A percentile compares a stretch with the other conserved stretches of the same genome.
Conservation (phyloP, 1,140 invertebrate species). For the Yoshiicerus persimilis region DNA sequence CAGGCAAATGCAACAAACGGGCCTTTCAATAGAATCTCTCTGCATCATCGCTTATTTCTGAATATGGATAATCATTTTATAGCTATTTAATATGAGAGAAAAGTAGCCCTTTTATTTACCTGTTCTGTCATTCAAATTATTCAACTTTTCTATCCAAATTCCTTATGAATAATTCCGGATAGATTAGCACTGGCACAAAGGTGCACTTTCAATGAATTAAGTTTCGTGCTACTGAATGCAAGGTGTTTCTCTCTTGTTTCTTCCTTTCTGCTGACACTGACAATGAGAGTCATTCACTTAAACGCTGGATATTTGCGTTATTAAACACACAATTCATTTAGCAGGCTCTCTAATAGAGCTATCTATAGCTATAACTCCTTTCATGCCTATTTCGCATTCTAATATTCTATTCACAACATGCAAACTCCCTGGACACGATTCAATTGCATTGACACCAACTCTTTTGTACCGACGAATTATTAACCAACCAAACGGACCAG, state of each 20-base stretch:
- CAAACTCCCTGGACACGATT: background rate
- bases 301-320: too few relatives aligned
- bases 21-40: too few relatives aligned
- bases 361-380: too few relatives aligned
- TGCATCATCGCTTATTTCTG: background rate
- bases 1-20: background rate
- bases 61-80: background rate
- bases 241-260: background rate
- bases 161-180: background rate
- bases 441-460: background rate
- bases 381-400: too few relatives aligned
- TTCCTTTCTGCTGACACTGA: background rate
- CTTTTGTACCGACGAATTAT: too few relatives aligned
- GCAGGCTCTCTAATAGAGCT: too few relatives aligned
- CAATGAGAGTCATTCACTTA: too few relatives aligned
- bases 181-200: background rate
- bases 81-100: too few relatives aligned
- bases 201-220: background rate
- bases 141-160: background rate
- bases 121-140: background rate
- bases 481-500: too few relatives aligned
- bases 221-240: background rate
- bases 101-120: too few relatives aligned
- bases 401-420: background rate
- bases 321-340: too few relatives aligned